Conservation (phyloP, 2,113 vertebrate species). For the Dipodomys stephensi region DNA sequence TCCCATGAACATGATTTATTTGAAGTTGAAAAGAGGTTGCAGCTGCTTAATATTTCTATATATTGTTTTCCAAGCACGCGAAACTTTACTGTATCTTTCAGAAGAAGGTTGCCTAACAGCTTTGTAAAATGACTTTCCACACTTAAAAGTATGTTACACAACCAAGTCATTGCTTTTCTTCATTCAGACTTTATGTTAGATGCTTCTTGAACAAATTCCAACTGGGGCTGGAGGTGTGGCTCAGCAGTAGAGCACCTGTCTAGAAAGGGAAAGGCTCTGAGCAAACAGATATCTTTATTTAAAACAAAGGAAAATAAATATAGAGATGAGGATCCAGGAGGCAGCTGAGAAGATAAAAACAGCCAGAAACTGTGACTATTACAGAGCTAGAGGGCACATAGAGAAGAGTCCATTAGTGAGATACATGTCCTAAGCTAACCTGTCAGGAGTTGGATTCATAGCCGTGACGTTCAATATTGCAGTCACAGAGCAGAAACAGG, state of each 20-base stretch:
- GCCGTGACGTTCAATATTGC: background rate
- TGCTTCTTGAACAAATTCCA: constrained; percentile 12
- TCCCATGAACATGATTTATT: constrained; percentile 41
- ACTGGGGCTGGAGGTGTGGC: background rate
- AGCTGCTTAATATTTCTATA: constrained; percentile 2
- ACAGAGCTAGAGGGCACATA: background rate
- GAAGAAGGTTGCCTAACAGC: background rate
- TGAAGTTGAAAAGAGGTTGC: constrained; percentile 35
- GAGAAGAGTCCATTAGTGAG: background rate
- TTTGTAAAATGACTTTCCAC: constrained; percentile 38
- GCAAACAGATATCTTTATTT: constrained; percentile 41
- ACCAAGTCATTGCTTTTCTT: constrained; percentile 26
- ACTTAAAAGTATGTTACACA: constrained; percentile 20
- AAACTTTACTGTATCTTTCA: background rate
- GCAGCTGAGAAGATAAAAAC: background rate
- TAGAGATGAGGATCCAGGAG: background rate
- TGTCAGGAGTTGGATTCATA: background rate
- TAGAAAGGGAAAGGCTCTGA: background rate
- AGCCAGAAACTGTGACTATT: background rate
- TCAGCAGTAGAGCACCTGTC: no score
- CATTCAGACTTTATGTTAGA: background rate
- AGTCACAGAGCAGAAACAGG: background rate
- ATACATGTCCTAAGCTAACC: background rate
- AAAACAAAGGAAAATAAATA: constrained; percentile 40
- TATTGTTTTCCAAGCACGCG: background rate